Evolutionary conservation across 2,888 invertebrate genomes (phyloP), one percentile per base, ranked within the genome.

Genomic region (Gymnocheta viridis): DNA sequence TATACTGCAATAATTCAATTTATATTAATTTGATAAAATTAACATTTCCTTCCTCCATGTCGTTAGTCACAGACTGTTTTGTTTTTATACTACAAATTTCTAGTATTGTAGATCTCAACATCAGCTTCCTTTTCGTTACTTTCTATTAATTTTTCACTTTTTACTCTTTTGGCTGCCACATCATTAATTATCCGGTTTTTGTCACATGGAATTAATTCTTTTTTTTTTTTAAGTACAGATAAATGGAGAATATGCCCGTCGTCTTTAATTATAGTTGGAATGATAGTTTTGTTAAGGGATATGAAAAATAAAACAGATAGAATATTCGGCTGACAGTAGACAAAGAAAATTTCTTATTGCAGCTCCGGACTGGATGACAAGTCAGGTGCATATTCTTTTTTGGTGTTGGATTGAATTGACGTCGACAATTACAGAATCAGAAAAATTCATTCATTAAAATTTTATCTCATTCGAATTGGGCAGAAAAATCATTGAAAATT

Each of bases 101-200:
- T 19, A 47, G 12, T 64, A n/a, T n/a, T n/a, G n/a, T n/a, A n/a
- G n/a, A n/a, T n/a, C n/a, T n/a, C 44, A 5, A 5, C 3, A 41
- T 38, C 9, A 58, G 17, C n/a, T 0, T 32, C n/a, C 24, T 41
- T 51, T 51, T 24, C 12, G 38, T 14, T 58, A 47, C 10, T 4
- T 4, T 47, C n/a, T 58, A 29, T 17, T 35, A 44, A 2, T 17
- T 72, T 24, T 22, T 51, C n/a, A 35, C 2, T 29, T 19, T 22
- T 54, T 44, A 4, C 0, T 32, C 6, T 58, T 47, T 32, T 9
- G 12, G 41, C 17, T 14, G 22, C 44, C 22, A 32, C 72, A 32
- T 72, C 72, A 72, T 72, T 72, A 47, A 72, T 72, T 72, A 72
- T 58, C 9, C 24, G 10, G 19, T 54, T 56, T 56, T 51, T 17